These are phyloP conservation scores for Lymantria dispar DNA, from an alignment of 2,888 invertebrate species.

Conservation along the genomic window DNA sequence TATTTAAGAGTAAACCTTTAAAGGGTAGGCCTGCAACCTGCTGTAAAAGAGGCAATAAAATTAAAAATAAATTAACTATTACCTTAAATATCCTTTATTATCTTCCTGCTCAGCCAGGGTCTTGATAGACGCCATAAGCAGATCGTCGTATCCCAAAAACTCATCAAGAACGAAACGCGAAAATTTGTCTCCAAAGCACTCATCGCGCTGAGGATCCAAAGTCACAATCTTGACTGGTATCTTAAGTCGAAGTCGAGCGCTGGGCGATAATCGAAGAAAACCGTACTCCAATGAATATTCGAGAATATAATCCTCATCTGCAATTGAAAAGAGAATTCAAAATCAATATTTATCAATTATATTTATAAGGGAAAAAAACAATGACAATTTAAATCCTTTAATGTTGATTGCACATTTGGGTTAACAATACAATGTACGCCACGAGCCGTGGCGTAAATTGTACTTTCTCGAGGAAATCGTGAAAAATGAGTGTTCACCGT, in stretches of 20 bases:
- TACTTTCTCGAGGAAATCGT: no score
- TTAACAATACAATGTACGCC: no score
- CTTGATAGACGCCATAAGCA: slow-evolving; percentile 98
- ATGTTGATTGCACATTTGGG: no score
- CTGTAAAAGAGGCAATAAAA: no score
- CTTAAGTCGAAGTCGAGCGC: slow-evolving; percentile 92
- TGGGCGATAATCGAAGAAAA: slow-evolving; percentile 93
- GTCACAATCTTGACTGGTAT: slow-evolving; percentile 95
- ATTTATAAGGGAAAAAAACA: no score
- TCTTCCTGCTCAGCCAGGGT: slow-evolving; percentile 97
- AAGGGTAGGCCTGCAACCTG: no score
- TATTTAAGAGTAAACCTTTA: no score
- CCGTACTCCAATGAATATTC: slow-evolving; percentile 99
- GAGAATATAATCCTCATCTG: slow-evolving; percentile 97
- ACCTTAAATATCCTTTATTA: slow-evolving; percentile 96
- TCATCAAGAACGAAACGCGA: slow-evolving; percentile 95
- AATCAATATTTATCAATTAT: not conserved
- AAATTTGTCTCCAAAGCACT: slow-evolving; percentile 96
- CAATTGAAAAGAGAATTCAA: slow-evolving; percentile 30
- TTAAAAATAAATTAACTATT: slow-evolving; percentile 3
- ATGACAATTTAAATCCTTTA: no score
- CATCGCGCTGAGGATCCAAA: slow-evolving; percentile 92
- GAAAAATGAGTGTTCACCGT: no score
- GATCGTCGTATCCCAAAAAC: slow-evolving; percentile 98
- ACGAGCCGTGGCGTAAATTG: no score